A percentile compares a stretch with the other conserved stretches of the same genome.
Evolutionary conservation across 2,797 vertebrate genomes (phyloP).

Genomic region (Smutsia gigantea): DNA sequence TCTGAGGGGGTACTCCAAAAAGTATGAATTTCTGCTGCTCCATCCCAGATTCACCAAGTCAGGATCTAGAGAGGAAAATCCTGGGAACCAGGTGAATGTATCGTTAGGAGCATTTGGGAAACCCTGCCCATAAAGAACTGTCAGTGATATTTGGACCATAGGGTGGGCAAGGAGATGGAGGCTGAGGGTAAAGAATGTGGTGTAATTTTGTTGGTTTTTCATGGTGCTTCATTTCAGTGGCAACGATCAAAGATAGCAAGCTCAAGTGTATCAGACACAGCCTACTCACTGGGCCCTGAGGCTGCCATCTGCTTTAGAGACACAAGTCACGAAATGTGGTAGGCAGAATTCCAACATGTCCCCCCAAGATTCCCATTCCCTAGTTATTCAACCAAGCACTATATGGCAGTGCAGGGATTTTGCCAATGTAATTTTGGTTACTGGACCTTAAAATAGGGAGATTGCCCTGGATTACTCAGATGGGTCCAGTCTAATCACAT

Average conservation of each 20-base stretch:
- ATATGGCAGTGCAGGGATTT: not conserved
- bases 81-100: not conserved
- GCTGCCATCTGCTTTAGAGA: not conserved
- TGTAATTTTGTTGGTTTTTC: not conserved
- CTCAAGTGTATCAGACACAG: not conserved
- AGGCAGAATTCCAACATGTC: not conserved
- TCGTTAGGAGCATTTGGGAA: not conserved
- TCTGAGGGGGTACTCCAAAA: not conserved
- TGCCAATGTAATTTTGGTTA: not conserved
- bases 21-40: not conserved
- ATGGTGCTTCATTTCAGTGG: not conserved
- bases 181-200: not conserved
- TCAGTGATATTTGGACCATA: not conserved
- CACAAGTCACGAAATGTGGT: not conserved
- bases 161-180: not conserved
- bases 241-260: not conserved
- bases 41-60: not conserved
- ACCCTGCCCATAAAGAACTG: not conserved
- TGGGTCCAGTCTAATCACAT: not conserved
- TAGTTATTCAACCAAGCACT: constrained; percentile 14
- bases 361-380: not conserved
- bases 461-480: not conserved
- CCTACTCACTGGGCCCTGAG: not conserved
- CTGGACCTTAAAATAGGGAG: not conserved
- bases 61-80: not conserved